phyloP scores from a whole-genome alignment of 2,888 invertebrate species.

The Calameuta filiformis region DNA sequence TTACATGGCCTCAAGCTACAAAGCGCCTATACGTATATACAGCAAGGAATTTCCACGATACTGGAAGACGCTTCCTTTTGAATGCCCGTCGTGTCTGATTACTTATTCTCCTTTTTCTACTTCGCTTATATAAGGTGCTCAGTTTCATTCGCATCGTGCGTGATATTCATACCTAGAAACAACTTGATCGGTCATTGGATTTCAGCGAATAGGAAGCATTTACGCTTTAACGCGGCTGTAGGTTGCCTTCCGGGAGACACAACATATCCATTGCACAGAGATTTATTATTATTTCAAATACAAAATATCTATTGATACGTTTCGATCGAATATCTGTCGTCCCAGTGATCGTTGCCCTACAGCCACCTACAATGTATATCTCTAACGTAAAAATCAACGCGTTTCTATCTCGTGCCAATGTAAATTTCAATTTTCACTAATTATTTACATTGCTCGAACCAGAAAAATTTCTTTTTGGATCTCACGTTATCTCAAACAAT shows the following conservation, averaged over 20 bases:
- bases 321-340: neutral
- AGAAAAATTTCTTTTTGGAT: neutral
- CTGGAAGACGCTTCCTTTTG: neutral
- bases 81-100: neutral
- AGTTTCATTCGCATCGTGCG: neutral
- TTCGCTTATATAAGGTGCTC: neutral
- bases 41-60: neutral
- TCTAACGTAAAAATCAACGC: neutral
- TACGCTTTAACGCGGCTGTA: neutral
- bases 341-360: neutral
- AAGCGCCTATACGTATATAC: slow-evolving; percentile 15
- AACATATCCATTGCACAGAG: neutral
- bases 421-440: neutral
- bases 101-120: neutral
- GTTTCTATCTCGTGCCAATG: neutral
- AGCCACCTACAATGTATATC: neutral
- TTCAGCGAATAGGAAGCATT: neutral
- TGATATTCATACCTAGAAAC: neutral
- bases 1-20: slow-evolving; percentile 12
- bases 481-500: neutral
- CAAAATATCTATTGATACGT: neutral
- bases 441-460: neutral
- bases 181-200: neutral
- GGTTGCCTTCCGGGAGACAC: neutral
- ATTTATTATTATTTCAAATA: neutral